Evolutionary conservation across 2,797 vertebrate genomes (phyloP).

Genomic region (Lithobates sylvaticus): DNA sequence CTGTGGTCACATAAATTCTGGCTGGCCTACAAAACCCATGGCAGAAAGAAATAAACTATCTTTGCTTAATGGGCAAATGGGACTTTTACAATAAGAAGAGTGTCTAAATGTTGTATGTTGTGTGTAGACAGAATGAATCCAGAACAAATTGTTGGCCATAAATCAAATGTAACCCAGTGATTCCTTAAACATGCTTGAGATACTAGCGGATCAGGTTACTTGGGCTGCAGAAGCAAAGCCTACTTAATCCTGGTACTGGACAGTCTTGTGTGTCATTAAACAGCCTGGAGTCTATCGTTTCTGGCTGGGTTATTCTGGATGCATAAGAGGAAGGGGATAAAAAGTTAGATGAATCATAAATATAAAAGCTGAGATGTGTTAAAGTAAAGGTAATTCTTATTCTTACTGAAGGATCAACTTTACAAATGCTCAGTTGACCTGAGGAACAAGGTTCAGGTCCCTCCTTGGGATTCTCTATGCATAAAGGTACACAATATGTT

Average conservation of each 20-base stretch:
- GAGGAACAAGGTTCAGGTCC: background rate
- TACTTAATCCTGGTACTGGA: slow-evolving; percentile 39
- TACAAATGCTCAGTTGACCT: background rate
- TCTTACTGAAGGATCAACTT: background rate
- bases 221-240: slow-evolving; percentile 44
- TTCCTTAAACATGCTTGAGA: slow-evolving; percentile 48
- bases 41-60: slow-evolving; percentile 43
- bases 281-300: slow-evolving; percentile 33
- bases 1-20: slow-evolving; percentile 34
- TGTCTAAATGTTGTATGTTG: slow-evolving; percentile 29
- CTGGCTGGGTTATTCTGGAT: slow-evolving; percentile 31
- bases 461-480: background rate
- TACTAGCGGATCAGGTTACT: slow-evolving; percentile 49
- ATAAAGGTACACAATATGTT: background rate
- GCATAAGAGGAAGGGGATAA: background rate
- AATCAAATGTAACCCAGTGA: slow-evolving; percentile 49
- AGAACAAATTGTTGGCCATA: slow-evolving; percentile 45
- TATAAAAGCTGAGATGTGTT: slow-evolving; percentile 9
- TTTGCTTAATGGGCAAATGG: slow-evolving; percentile 38
- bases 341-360: slow-evolving; percentile 21
- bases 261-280: slow-evolving; percentile 50
- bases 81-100: slow-evolving; percentile 14
- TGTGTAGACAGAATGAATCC: slow-evolving; percentile 29
- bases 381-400: slow-evolving; percentile 25
- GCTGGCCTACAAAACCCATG: background rate